These are phyloP conservation scores for Nasua narica DNA, from an alignment of 2,797 vertebrate species.

Conservation along the genomic window DNA sequence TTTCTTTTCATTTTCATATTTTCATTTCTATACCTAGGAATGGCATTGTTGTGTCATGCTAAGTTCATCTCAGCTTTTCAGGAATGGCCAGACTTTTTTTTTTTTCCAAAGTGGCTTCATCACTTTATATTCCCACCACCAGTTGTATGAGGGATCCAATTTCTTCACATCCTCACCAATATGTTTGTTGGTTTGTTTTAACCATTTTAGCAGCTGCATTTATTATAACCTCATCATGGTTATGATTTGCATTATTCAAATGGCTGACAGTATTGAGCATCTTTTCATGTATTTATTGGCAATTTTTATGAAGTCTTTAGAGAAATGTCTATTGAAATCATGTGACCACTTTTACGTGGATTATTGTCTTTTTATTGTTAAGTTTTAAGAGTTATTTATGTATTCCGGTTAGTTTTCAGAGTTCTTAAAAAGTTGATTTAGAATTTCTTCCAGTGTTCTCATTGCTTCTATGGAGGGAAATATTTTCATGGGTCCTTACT, in stretches of 20 bases:
- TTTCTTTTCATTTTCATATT: neutral
- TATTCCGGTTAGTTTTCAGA: neutral
- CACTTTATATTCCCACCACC: neutral
- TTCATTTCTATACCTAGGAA: neutral
- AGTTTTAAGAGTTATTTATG: neutral
- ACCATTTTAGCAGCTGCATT: neutral
- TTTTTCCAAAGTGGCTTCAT: neutral
- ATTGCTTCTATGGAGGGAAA: neutral
- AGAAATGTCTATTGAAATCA: neutral
- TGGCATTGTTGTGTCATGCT: neutral
- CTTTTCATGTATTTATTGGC: neutral
- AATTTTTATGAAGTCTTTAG: neutral
- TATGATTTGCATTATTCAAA: neutral
- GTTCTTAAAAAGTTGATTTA: neutral
- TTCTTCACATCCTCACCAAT: neutral
- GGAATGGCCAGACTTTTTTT: neutral
- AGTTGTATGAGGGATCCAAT: neutral
- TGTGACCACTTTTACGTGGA: neutral
- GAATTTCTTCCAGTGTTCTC: neutral
- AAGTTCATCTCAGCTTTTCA: neutral
- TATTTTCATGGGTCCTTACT: neutral
- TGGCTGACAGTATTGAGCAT: neutral
- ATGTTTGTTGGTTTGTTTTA: neutral
- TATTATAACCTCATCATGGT: neutral
- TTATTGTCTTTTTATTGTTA: neutral